phyloP scores from a whole-genome alignment of 92 coral and sea anemone species.

The Nematostella vectensis region DNA sequence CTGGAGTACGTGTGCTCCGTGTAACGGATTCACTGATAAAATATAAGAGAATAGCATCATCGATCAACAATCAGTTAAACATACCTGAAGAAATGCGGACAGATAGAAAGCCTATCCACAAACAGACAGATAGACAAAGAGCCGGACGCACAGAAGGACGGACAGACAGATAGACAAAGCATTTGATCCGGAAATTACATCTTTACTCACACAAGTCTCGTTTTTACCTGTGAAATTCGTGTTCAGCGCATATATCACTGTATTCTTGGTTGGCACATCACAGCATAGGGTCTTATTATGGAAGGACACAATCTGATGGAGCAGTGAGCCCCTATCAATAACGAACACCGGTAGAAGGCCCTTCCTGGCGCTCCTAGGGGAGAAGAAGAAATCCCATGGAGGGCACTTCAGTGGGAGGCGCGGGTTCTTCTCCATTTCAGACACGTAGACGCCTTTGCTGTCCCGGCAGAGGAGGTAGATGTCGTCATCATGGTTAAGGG shows the following conservation, averaged over 20 bases:
- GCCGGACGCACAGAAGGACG: too few relatives aligned
- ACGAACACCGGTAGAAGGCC: constrained; percentile 6
- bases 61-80: neutral
- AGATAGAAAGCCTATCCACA: too few relatives aligned
- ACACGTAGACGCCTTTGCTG: neutral
- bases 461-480: neutral
- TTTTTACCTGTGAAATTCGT: neutral
- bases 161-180: too few relatives aligned
- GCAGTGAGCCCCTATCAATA: neutral
- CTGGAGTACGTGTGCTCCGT: neutral
- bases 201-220: too few relatives aligned
- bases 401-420: neutral
- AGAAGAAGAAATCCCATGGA: constrained; percentile 15
- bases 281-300: constrained; percentile 1
- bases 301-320: neutral
- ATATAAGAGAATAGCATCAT: neutral
- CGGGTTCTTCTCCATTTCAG: neutral
- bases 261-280: neutral
- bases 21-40: neutral
- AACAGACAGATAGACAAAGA: too few relatives aligned
- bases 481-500: constrained; percentile 4
- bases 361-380: neutral
- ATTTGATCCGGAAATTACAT: too few relatives aligned
- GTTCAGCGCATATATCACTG: neutral
- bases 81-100: too few relatives aligned